Evolutionary conservation across 35 echinoderm and acorn worm genomes (phyloP).

Genomic region (Strongylocentrotus purpuratus): DNA sequence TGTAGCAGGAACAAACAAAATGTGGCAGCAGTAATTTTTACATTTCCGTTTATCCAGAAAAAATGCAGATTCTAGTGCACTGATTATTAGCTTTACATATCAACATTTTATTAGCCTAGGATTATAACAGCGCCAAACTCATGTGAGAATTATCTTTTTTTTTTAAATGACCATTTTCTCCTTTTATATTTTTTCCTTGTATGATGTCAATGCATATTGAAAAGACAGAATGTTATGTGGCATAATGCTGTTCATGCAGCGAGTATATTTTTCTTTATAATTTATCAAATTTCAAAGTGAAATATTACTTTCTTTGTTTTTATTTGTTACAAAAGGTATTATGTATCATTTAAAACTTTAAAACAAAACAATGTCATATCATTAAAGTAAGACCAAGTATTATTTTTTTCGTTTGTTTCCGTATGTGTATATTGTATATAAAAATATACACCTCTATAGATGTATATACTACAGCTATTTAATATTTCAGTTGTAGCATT

Average conservation of each 20-base stretch:
- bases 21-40: neutral
- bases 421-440: neutral
- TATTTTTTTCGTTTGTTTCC: neutral
- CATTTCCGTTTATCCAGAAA: neutral
- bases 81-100: no score
- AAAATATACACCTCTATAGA: conserved; percentile 1
- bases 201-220: neutral
- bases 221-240: neutral
- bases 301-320: neutral
- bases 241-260: neutral
- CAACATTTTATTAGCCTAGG: neutral
- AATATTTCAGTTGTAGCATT: conserved; percentile 9
- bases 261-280: neutral
- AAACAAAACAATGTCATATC: neutral
- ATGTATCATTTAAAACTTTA: neutral
- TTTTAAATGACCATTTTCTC: no score
- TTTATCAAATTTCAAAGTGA: neutral
- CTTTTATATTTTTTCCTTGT: neutral
- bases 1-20: neutral
- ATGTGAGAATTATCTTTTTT: no score
- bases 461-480: conserved; percentile 5
- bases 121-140: neutral
- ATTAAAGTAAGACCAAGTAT: neutral
- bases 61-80: no score
- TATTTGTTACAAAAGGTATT: neutral